Percentiles rank a stretch among this genome's conserved stretches.
Conservation (phyloP, 2,888 invertebrate genomes). For the Listrodromus nycthemerus region DNA sequence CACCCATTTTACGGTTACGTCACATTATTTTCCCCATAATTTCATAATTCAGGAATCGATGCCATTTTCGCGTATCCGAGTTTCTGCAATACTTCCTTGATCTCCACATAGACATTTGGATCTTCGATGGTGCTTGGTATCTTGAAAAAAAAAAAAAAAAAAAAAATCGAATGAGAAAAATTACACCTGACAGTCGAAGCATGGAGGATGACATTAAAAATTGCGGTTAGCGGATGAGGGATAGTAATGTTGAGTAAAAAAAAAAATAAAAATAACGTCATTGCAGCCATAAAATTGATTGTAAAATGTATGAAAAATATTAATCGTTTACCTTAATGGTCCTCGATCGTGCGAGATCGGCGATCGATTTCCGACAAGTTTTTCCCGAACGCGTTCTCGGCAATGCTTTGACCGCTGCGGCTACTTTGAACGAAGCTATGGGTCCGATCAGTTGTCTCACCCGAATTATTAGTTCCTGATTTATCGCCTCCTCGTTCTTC, state of each 20-base stretch:
- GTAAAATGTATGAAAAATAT: too few relatives aligned
- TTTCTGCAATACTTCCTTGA: conserved; percentile 91
- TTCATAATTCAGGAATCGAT: conserved; percentile 86
- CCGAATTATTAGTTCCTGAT: conserved; percentile 86
- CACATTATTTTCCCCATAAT: conserved; percentile 1
- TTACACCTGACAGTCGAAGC: neutral
- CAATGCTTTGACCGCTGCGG: conserved; percentile 91
- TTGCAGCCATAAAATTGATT: neutral
- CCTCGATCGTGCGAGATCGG: conserved; percentile 93
- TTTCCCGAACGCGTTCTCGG: conserved; percentile 96
- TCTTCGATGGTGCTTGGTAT: conserved; percentile 95
- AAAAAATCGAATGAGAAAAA: neutral
- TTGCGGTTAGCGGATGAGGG: too few relatives aligned
- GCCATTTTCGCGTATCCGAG: conserved; percentile 91
- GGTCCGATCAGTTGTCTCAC: conserved; percentile 91
- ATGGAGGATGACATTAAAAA: too few relatives aligned
- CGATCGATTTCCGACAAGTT: conserved; percentile 92
- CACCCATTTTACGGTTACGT: neutral
- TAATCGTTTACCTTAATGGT: conserved; percentile 88
- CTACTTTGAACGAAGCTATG: conserved; percentile 94
- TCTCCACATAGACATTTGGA: conserved; percentile 91
- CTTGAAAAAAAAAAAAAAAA: conserved; percentile 81
- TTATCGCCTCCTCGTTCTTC: conserved; percentile 86
- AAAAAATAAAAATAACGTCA: too few relatives aligned
- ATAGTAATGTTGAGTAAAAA: too few relatives aligned